Evolutionary conservation across 2,113 vertebrate genomes (phyloP).

Genomic region (Stegostoma tigrinum): DNA sequence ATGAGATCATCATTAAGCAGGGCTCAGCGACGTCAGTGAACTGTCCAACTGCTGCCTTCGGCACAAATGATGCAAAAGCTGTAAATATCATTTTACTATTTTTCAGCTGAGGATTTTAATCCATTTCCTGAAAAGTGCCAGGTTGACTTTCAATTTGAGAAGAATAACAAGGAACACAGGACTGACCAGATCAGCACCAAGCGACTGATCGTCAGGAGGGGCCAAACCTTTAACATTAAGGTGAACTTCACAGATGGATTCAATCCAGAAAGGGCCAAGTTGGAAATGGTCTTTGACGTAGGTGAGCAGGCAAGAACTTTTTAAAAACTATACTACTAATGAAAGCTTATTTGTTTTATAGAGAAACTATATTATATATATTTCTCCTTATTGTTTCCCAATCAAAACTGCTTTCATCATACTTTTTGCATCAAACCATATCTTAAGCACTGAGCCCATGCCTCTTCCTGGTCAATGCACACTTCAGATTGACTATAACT

Average conservation of each 20-base stretch:
- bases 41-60: background rate
- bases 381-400: background rate
- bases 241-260: constrained; percentile 65
- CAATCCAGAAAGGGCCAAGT: constrained; percentile 58
- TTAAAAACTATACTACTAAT: background rate
- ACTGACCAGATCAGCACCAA: constrained; percentile 61
- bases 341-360: background rate
- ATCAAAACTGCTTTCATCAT: background rate
- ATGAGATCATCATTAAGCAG: background rate
- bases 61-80: background rate
- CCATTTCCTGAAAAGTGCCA: background rate
- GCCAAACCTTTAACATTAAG: constrained; percentile 69
- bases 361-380: no score
- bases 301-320: constrained; percentile 52
- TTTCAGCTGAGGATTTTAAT: background rate
- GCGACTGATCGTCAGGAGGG: constrained; percentile 74
- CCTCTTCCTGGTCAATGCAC: background rate
- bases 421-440: background rate
- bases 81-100: background rate
- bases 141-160: constrained; percentile 62
- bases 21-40: background rate
- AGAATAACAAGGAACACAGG: constrained; percentile 71
- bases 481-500: background rate
- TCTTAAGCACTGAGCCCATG: background rate
- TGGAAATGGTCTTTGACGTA: constrained; percentile 64